These are phyloP conservation scores for Myotis pilosus DNA, from an alignment of 2,797 vertebrate genomes.

Conservation along the genomic window DNA sequence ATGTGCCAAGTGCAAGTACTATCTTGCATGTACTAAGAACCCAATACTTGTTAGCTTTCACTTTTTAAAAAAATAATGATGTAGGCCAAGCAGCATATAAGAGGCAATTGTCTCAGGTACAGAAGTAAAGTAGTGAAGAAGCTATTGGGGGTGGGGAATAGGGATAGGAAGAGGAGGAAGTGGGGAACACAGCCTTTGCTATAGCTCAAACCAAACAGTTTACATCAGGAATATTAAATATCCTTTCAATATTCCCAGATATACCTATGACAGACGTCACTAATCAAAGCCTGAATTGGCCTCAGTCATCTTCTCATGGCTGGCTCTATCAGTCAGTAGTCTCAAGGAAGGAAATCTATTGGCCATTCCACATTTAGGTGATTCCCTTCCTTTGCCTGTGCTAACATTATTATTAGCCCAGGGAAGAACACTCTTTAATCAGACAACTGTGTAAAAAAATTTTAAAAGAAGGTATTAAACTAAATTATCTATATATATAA, in stretches of 20 bases:
- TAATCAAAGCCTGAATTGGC: conserved; percentile 41
- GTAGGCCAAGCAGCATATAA: neutral
- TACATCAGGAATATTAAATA: neutral
- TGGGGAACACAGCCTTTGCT: neutral
- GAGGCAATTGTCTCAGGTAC: neutral
- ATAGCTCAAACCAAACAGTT: neutral
- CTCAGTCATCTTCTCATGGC: conserved; percentile 5
- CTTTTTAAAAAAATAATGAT: neutral
- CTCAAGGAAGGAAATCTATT: conserved; percentile 20
- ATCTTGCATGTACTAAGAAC: neutral
- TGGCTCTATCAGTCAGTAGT: neutral
- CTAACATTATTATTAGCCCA: neutral
- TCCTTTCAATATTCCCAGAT: neutral
- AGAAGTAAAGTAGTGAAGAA: neutral
- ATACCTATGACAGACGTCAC: neutral
- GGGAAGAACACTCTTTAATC: neutral
- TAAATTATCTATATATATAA: neutral
- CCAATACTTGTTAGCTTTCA: neutral
- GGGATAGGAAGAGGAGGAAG: neutral
- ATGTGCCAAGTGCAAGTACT: neutral
- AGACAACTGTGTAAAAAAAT: neutral
- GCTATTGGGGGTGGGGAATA: neutral
- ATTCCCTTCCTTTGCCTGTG: neutral
- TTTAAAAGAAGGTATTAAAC: neutral
- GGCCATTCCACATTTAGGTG: neutral